Percentiles rank a stretch among this genome's conserved stretches.
Evolutionary conservation across 2,888 invertebrate species (phyloP).

Genomic region (Lymantria dispar): DNA sequence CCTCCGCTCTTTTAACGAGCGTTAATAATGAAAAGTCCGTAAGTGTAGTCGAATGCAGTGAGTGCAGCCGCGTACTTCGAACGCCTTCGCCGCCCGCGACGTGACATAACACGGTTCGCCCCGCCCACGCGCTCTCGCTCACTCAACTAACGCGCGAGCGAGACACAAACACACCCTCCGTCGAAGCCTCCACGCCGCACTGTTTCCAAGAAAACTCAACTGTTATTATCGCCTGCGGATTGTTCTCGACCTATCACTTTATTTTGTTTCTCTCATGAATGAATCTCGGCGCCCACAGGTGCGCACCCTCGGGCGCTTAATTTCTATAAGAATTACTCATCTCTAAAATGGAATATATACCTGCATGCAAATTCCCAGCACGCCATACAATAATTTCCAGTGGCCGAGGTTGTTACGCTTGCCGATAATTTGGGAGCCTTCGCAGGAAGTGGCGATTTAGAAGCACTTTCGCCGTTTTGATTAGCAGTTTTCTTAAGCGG

Average conservation of each 20-base stretch:
- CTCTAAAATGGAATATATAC: slow-evolving; percentile 57
- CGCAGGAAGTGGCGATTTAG: slow-evolving; percentile 69
- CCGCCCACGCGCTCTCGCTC: slow-evolving; percentile 73
- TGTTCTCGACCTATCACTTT: slow-evolving; percentile 70
- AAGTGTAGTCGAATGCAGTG: slow-evolving; percentile 52
- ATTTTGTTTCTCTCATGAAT: slow-evolving; percentile 71
- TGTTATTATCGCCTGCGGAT: slow-evolving; percentile 75
- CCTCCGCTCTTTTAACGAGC: slow-evolving; percentile 52
- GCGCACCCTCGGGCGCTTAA: slow-evolving; percentile 65
- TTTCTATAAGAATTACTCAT: slow-evolving; percentile 66
- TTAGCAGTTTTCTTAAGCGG: slow-evolving; percentile 43
- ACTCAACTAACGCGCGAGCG: slow-evolving; percentile 52
- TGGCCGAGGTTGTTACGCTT: slow-evolving; percentile 59
- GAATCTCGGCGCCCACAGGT: slow-evolving; percentile 73
- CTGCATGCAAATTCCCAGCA: slow-evolving; percentile 69
- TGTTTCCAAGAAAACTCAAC: slow-evolving; percentile 79
- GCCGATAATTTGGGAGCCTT: slow-evolving; percentile 53
- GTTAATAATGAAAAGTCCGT: slow-evolving; percentile 63
- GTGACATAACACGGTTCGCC: slow-evolving; percentile 70
- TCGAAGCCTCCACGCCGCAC: slow-evolving; percentile 69
- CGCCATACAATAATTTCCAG: slow-evolving; percentile 73
- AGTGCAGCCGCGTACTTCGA: slow-evolving; percentile 38
- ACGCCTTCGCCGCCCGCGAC: slow-evolving; percentile 63
- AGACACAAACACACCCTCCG: slow-evolving; percentile 60
- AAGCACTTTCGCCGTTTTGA: slow-evolving; percentile 56